phyloP scores from a whole-genome alignment of 2,888 invertebrate genomes.

The Dryomyza anilis region DNA sequence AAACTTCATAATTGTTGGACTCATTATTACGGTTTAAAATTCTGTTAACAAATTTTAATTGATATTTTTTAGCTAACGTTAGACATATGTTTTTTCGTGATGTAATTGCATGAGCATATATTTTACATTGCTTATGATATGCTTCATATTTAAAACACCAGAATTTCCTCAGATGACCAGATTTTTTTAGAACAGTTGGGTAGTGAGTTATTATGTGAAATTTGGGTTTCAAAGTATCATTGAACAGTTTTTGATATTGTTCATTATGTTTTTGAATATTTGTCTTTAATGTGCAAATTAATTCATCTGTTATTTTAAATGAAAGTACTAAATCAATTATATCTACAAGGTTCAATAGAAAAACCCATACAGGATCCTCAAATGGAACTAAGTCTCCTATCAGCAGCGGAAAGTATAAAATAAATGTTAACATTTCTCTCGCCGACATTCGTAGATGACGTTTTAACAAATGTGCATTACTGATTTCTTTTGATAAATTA shows the following conservation, averaged over 20 bases:
- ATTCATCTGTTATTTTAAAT: not conserved
- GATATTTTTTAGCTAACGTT: constrained; percentile 29
- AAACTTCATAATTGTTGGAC: too few relatives aligned
- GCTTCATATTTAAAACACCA: constrained; percentile 32
- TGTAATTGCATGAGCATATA: constrained; percentile 24
- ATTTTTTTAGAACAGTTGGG: constrained; percentile 22
- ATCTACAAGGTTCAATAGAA: constrained; percentile 39
- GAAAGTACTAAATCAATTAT: constrained; percentile 36
- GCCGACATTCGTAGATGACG: constrained; percentile 36
- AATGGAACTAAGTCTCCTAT: constrained; percentile 41
- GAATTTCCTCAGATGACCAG: constrained; percentile 29
- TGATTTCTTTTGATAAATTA: constrained; percentile 35
- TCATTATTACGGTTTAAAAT: too few relatives aligned
- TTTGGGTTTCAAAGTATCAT: constrained; percentile 29
- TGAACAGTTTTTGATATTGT: too few relatives aligned
- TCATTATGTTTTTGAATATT: not conserved
- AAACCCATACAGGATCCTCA: constrained; percentile 40
- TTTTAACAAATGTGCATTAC: constrained; percentile 22
- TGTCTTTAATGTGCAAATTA: not conserved
- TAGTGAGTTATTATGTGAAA: constrained; percentile 33
- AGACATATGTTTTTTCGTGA: constrained; percentile 31
- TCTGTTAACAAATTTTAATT: constrained; percentile 22
- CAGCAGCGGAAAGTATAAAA: constrained; percentile 37
- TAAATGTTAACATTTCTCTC: constrained; percentile 43
- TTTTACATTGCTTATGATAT: constrained; percentile 27